Base-by-base conservation (phyloP, 2,888 invertebrate species). In the Epirrita christyi region DNA sequence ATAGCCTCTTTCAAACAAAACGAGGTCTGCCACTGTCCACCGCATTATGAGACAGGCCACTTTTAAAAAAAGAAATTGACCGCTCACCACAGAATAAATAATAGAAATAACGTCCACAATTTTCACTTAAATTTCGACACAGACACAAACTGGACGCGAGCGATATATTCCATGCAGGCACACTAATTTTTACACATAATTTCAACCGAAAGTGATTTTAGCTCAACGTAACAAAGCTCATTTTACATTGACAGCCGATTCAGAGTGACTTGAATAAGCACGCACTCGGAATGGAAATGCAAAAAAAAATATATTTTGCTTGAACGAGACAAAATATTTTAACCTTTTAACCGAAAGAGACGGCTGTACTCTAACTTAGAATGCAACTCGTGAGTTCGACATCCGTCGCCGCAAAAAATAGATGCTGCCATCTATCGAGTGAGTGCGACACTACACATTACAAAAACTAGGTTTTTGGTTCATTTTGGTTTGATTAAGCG, bases 381-480 rank as follows among this genome's bases (percentile, higher is more conserved):
- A 92, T 92, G 91, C 91, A 87, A 83, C 89, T 89, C 91, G 88
- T 90, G 91, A 88, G 82, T 75, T 78, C 79, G 83, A 88, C 91
- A 91, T 91, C 91, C 91, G 89, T 84, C 78, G 86, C 65, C 75
- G 86, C 83, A 83, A 90, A 90, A 77, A 88, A 83, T 75, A 77
- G 70, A 71, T 70, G 71, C 75, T 77, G 86, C 87, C 87, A 86
- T 87, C 89, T 88, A 86, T 74, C 73, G 85, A 76, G 68, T 66
- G 73, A 69, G 73, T 72, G 78, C 78, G 77, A 81, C 80, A 86
- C 82, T 82, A 80, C 59, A 61, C 64, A 64, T 57, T 37, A 45
- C 56, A 63, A 64, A 63, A 64, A 43, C 21, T 40, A 37, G 37
- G 54, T 54, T 67, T 64, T 54, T 21, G 21, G 21, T 21, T 21